Evolutionary conservation across 2,797 vertebrate genomes (phyloP).

Genomic region (Margarornis squamiger): DNA sequence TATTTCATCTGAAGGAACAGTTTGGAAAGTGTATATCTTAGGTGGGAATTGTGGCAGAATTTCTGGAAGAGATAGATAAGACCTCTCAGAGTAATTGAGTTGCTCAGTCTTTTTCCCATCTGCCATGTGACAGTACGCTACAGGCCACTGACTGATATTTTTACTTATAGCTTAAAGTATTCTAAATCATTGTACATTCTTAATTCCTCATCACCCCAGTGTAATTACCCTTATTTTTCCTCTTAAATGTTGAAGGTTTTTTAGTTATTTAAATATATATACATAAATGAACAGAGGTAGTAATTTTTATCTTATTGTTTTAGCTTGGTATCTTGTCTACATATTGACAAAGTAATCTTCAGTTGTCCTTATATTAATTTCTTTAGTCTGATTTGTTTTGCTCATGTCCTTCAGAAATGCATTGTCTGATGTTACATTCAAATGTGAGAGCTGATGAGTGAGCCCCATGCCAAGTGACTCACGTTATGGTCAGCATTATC

Average conservation of each 20-base stretch:
- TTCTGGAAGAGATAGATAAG: neutral
- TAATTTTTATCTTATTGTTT: neutral
- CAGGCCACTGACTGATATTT: neutral
- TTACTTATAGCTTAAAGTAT: neutral
- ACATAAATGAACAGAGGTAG: neutral
- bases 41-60: neutral
- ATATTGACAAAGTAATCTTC: neutral
- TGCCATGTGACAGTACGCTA: neutral
- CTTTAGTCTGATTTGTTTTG: neutral
- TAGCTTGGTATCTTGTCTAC: neutral
- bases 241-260: neutral
- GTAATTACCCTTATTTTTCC: neutral
- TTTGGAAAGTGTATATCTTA: neutral
- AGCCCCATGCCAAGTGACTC: neutral
- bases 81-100: neutral
- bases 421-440: neutral
- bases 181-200: neutral
- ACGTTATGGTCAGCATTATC: fast-evolving
- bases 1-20: neutral
- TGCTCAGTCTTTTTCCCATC: neutral
- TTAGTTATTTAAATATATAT: neutral
- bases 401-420: neutral
- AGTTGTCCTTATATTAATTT: neutral
- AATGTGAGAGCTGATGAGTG: neutral
- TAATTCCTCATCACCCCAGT: fast-evolving